Evolutionary conservation across 2,113 vertebrate genomes (phyloP).

Genomic region (Caranx ignobilis): DNA sequence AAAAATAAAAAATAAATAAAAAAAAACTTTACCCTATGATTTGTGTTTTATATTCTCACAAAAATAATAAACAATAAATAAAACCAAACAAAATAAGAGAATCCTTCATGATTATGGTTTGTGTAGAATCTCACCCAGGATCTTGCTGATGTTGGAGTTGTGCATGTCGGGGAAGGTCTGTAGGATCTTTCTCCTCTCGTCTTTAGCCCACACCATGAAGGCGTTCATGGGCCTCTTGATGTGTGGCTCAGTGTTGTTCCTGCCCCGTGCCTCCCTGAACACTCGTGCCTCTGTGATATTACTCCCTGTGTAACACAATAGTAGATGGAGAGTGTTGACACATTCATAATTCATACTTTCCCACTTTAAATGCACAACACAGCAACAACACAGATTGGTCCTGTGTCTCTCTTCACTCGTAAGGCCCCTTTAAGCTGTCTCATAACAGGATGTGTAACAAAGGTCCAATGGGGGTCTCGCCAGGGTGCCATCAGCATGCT

Average conservation of each 20-base stretch:
- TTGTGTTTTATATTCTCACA: too few species aligned
- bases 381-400: not conserved
- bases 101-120: too few species aligned
- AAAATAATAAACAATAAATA: too few species aligned
- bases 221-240: conserved; percentile 96
- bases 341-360: conserved; percentile 1
- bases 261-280: conserved; percentile 94
- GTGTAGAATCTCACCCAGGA: conserved; percentile 89
- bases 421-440: conserved; percentile 5
- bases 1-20: too few species aligned
- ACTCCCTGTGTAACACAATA: conserved; percentile 85
- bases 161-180: conserved; percentile 99
- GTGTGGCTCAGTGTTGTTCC: conserved; percentile 94
- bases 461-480: conserved; percentile 28
- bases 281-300: conserved; percentile 94
- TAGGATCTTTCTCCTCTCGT: conserved; percentile 98
- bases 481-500: conserved; percentile 28
- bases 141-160: conserved; percentile 99
- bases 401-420: conserved; percentile 3
- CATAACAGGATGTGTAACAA: conserved; percentile 27
- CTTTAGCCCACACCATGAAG: conserved; percentile 99
- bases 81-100: too few species aligned
- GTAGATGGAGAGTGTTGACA: not conserved
- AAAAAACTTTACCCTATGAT: too few species aligned
- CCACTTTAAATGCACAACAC: not conserved